Conservation (phyloP, 2,888 invertebrate genomes). For the Stenurella melanura region DNA sequence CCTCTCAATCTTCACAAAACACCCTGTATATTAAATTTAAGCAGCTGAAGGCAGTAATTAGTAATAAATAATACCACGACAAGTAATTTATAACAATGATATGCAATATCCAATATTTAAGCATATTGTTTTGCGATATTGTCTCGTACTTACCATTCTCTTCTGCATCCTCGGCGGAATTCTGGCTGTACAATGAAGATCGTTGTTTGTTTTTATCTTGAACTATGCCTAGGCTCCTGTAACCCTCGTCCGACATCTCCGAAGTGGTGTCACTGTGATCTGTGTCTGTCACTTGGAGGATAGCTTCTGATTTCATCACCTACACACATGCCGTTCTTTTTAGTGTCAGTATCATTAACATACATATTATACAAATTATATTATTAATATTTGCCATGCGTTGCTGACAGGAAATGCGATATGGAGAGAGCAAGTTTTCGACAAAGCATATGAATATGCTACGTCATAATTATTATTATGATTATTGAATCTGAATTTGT, state of each 20-base stretch:
- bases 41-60: no score
- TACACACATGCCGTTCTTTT: conserved; percentile 39
- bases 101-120: no score
- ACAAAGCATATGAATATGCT: conserved; percentile 1
- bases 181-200: conserved; percentile 83
- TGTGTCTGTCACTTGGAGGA: conserved; percentile 66
- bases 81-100: no score
- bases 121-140: not conserved
- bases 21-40: no score
- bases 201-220: conserved; percentile 76
- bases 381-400: conserved; percentile 29
- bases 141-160: conserved; percentile 76
- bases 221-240: conserved; percentile 85
- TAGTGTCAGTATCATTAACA: conserved; percentile 11
- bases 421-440: conserved; percentile 18
- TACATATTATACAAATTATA: conserved; percentile 14
- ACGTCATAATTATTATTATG: conserved; percentile 17
- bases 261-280: conserved; percentile 84
- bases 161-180: conserved; percentile 84
- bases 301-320: conserved; percentile 73
- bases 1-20: no score
- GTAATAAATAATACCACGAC: no score
- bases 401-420: conserved; percentile 17
- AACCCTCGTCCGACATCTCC: conserved; percentile 90
- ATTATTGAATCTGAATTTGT: not conserved